Evolutionary conservation across 2,797 vertebrate genomes (phyloP), one percentile per base, ranked within the genome.

Genomic region (Manis pentadactyla): DNA sequence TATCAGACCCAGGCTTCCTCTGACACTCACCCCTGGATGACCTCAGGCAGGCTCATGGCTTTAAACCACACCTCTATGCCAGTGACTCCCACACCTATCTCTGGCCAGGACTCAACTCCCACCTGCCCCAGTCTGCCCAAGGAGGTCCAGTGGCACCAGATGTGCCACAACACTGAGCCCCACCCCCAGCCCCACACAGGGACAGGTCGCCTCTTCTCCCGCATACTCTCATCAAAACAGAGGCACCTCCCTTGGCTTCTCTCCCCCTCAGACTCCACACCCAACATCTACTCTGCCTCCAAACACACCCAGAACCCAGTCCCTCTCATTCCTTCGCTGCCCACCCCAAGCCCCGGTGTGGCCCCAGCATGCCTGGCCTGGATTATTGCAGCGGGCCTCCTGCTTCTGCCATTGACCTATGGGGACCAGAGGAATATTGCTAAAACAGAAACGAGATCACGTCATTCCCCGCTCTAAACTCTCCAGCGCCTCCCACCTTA

Each of bases 141-240:
- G 8, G 53, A 7, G 1, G n/a, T 27, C 25, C 7, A 0, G 0
- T 1, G 8, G 63, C 82, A 25, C 64, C 10, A 0, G 61, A 34
- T 17, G 2, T 3, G 1, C 46, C 49, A 17, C 10, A 27, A 63
- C 27, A 0, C 61, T 3, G 39, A 51, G 39, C 17, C 61, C 11
- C 31, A 2, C 19, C 55, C 53, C 23, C 2, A 4, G 5, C 13
- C 53, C 78, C n/a, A 2, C 57, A 53, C 11, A 0, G 4, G n/a
- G 39, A 2, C 15, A 1, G 1, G 61, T 21, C 42, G 2, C n/a
- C 78, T 51, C 39, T 51, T 39, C 51, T 27, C 18, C 69, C 61
- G 21, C 0, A 1, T 9, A 15, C 61, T 85, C 13, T 10, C 0
- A 6, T 31, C 31, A 31, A 63, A 64, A 27, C 61, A 31, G 29